Conservation (phyloP, 1,140 invertebrate genomes). For the Helicoverpa armigera region DNA sequence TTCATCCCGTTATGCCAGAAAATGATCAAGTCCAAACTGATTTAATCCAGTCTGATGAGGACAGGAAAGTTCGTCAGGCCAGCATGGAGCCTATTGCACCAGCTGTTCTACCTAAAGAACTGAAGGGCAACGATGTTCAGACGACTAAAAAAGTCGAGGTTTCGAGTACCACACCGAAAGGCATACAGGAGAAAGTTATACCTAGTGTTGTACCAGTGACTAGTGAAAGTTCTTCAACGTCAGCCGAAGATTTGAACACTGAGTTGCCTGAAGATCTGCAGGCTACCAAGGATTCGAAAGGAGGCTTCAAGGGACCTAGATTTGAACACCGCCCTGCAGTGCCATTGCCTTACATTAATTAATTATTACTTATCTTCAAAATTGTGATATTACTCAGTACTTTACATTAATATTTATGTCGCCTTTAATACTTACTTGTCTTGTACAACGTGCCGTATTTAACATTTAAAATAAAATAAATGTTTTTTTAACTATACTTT, state of each 20-base stretch:
- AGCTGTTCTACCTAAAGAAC: neutral
- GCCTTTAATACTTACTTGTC: neutral
- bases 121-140: neutral
- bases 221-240: neutral
- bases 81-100: neutral
- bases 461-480: conserved; percentile 19
- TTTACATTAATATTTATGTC: conserved; percentile 16
- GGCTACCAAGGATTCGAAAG: neutral
- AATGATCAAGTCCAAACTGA: neutral
- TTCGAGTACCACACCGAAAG: neutral
- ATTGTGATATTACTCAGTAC: conserved; percentile 11
- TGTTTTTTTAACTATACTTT: neutral
- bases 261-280: neutral
- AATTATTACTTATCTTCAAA: neutral
- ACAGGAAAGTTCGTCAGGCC: conserved; percentile 7
- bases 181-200: neutral
- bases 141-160: neutral
- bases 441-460: conserved; percentile 2
- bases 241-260: neutral
- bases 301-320: neutral
- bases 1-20: neutral
- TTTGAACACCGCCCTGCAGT: neutral
- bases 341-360: neutral
- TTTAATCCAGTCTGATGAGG: neutral
- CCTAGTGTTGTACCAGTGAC: neutral